Evolutionary conservation across 1,140 invertebrate genomes (phyloP).

Genomic region (Andricus grossulariae): DNA sequence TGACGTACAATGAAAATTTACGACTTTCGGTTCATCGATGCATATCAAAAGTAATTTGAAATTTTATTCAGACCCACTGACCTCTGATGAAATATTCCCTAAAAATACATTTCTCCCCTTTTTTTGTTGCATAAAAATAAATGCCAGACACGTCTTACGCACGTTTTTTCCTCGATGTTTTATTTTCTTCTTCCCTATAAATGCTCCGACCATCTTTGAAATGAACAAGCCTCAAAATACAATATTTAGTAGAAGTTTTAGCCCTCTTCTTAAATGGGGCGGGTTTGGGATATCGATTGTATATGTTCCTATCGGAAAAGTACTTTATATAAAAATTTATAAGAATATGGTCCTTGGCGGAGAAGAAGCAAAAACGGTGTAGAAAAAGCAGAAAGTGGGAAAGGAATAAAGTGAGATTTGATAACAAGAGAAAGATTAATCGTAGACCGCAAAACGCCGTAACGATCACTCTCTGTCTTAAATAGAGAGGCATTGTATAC

Average conservation of each 20-base stretch:
- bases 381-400: not conserved
- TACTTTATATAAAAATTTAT: not conserved
- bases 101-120: too few relatives aligned
- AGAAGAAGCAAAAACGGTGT: not conserved
- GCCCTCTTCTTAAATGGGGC: not conserved
- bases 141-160: too few relatives aligned
- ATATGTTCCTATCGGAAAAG: too few relatives aligned
- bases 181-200: not conserved
- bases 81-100: too few relatives aligned
- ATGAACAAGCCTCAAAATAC: not conserved
- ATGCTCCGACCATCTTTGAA: not conserved
- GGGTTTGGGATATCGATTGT: not conserved
- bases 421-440: slow-evolving; percentile 29
- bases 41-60: too few relatives aligned
- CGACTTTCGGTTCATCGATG: too few relatives aligned
- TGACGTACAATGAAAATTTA: too few relatives aligned
- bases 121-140: too few relatives aligned
- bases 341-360: not conserved
- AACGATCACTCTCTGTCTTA: not conserved
- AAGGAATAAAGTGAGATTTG: not conserved
- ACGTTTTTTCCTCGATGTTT: not conserved
- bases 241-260: not conserved
- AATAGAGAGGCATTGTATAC: not conserved
- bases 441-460: not conserved
- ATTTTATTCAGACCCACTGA: too few relatives aligned